A percentile compares a stretch with the other conserved stretches of the same genome.
phyloP scores from a whole-genome alignment of 1,140 invertebrate genomes.

The Psilanteris sp. region DNA sequence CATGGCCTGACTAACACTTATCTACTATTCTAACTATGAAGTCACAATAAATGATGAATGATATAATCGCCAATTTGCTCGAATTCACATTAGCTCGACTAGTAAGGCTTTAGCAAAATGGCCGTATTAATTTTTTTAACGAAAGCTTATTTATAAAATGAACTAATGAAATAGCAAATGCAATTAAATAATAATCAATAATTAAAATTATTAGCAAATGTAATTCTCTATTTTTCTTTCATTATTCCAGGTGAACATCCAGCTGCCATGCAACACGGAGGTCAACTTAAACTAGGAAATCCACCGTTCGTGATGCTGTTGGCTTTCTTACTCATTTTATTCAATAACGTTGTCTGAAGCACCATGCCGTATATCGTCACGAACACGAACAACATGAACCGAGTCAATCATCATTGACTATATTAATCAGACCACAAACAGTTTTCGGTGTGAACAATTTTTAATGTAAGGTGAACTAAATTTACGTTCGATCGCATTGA shows the following conservation, averaged over 20 bases:
- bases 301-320: slow-evolving; percentile 78
- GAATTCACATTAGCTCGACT: no score
- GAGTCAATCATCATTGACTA: slow-evolving; percentile 44
- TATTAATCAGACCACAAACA: slow-evolving; percentile 37
- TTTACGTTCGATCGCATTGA: slow-evolving; percentile 20
- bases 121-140: no score
- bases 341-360: slow-evolving; percentile 75
- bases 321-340: slow-evolving; percentile 75
- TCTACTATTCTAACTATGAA: no score
- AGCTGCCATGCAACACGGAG: slow-evolving; percentile 90
- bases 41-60: no score
- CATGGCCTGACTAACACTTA: no score
- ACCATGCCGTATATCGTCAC: slow-evolving; percentile 42
- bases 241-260: slow-evolving; percentile 87
- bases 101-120: no score
- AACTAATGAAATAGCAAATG: no score
- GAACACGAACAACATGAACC: slow-evolving; percentile 30
- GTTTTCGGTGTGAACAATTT: slow-evolving; percentile 46
- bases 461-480: slow-evolving; percentile 21
- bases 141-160: no score
- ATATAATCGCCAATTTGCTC: no score
- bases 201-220: no score
- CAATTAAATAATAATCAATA: no score
- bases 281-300: slow-evolving; percentile 79
- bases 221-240: no score